phyloP scores from a whole-genome alignment of 2,888 invertebrate species.

The Acleris sparsana region DNA sequence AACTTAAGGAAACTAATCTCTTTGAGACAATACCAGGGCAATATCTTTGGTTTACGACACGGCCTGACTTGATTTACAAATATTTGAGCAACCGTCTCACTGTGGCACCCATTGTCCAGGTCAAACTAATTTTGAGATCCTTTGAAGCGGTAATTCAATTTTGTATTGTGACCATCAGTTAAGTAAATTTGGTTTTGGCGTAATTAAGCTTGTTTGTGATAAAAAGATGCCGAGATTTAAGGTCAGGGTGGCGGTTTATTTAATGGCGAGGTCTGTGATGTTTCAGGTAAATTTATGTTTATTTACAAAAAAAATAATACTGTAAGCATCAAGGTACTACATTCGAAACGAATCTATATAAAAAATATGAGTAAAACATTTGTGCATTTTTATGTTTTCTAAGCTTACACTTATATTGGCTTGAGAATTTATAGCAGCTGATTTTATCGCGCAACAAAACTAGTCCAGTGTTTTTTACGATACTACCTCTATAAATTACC shows the following conservation, averaged over 20 bases:
- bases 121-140: conserved; percentile 76
- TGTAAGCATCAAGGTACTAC: no score
- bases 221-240: conserved; percentile 11
- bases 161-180: conserved; percentile 66
- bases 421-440: no score
- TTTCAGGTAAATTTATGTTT: no score
- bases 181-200: conserved; percentile 59
- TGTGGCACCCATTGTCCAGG: conserved; percentile 72
- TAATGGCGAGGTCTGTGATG: neutral
- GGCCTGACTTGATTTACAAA: conserved; percentile 70
- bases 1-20: conserved; percentile 75
- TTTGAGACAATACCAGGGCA: conserved; percentile 75
- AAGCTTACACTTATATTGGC: no score
- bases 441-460: no score
- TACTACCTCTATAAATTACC: no score
- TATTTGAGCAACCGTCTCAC: conserved; percentile 71
- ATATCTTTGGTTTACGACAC: conserved; percentile 79
- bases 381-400: no score
- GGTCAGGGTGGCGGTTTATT: neutral
- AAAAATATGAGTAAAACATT: no score
- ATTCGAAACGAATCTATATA: no score
- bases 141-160: conserved; percentile 71
- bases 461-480: no score
- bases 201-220: conserved; percentile 53
- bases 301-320: no score